Percentiles rank a stretch among this genome's conserved stretches.
Evolutionary conservation across 2,113 vertebrate species (phyloP).

Genomic region (Pangasianodon hypophthalmus): DNA sequence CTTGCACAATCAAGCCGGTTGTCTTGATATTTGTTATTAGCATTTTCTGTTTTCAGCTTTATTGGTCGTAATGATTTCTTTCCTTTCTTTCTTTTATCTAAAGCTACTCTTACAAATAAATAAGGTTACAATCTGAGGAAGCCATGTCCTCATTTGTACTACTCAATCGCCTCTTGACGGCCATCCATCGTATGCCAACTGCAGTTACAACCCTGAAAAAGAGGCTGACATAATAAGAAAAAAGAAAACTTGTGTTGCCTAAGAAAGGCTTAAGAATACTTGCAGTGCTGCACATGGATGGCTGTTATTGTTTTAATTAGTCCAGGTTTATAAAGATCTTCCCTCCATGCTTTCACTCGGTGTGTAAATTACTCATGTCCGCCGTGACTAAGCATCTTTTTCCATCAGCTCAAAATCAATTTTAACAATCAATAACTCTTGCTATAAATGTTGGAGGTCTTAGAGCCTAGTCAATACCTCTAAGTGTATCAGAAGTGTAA

Average conservation of each 20-base stretch:
- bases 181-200: slow-evolving; percentile 42
- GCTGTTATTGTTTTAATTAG: slow-evolving; percentile 56
- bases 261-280: slow-evolving; percentile 45
- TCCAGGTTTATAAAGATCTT: slow-evolving; percentile 51
- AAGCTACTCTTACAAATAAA: slow-evolving; percentile 3
- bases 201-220: slow-evolving; percentile 46
- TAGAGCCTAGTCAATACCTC: slow-evolving; percentile 52
- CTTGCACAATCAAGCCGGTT: slow-evolving; percentile 34
- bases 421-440: slow-evolving; percentile 54
- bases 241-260: slow-evolving; percentile 27
- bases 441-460: slow-evolving; percentile 53
- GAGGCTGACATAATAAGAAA: slow-evolving; percentile 43
- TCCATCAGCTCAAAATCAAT: slow-evolving; percentile 57
- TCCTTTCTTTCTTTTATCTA: slow-evolving; percentile 19
- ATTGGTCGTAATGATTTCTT: slow-evolving; percentile 29
- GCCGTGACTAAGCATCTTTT: slow-evolving; percentile 54
- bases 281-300: slow-evolving; percentile 50
- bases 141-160: slow-evolving; percentile 44
- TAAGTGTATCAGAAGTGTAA: slow-evolving; percentile 60
- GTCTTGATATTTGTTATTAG: slow-evolving; percentile 41
- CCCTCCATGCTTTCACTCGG: slow-evolving; percentile 44
- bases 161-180: slow-evolving; percentile 49
- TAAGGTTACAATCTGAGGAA: slow-evolving; percentile 24
- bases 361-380: slow-evolving; percentile 54
- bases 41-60: not conserved